Evolutionary conservation across 2,797 vertebrate species (phyloP), one percentile per base, ranked within the genome.

Genomic region (Cirrhinus molitorella): DNA sequence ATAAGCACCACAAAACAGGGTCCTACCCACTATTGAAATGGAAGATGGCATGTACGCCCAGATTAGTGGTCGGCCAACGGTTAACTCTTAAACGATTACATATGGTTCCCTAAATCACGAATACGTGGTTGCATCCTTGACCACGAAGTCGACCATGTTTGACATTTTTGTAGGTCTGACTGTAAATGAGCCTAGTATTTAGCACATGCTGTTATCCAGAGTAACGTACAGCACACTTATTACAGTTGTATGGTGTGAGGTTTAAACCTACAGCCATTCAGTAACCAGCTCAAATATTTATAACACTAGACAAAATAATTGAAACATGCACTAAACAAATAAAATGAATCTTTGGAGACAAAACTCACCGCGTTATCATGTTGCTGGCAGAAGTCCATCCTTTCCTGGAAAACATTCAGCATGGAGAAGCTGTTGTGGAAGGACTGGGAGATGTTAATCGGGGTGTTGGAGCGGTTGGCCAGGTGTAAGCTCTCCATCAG

Each of bases 331-430:
- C 6, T 0, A 12, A 51, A 55, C 23, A 17, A 17, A 23, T 13
- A n/a, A 6, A 37, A 13, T 16, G 7, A 16, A 75, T 9, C 28
- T 40, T 3, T 11, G 45, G 1, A 61, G 55, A 47, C 16, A 5
- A 34, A 34, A 85, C 90, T 95, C 91, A 96, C 96, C 94, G 95
- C 95, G 84, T 95, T 94, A 68, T 95, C 94, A 85, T 96, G 96
- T 37, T 96, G 95, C 90, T 96, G 95, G 92, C 96, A 96, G 92
- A 95, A 96, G 82, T 91, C 94, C 83, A 94, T 91, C 81, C 95
- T 91, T 80, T 96, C 96, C 11, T 95, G 94, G 86, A 95, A 96
- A 80, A 95, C 92, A 1, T 95, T 94, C 73, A 96, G 93, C 85
- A 96, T 92, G 86, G 93, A 94, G 92, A 95, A 96, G 40, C 93